These are phyloP conservation scores for Australoheros facetus DNA, from an alignment of 2,797 vertebrate genomes.

Conservation along the genomic window DNA sequence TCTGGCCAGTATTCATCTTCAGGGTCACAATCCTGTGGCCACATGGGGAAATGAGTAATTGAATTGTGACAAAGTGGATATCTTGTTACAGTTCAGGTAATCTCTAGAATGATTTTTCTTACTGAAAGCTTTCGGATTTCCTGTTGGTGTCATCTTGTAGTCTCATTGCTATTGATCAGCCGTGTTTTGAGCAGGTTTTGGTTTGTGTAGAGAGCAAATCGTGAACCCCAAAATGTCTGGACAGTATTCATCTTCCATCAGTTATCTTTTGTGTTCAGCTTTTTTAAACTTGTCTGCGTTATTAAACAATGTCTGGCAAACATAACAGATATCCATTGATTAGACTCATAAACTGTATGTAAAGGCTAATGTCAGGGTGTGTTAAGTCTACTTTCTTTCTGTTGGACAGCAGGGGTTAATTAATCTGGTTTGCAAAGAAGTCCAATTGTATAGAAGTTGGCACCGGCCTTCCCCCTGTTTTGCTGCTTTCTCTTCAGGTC, in stretches of 20 bases:
- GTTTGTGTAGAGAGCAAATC: neutral
- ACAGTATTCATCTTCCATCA: neutral
- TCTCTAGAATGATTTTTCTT: neutral
- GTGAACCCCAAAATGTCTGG: neutral
- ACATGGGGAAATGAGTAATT: neutral
- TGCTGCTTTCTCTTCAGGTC: no score
- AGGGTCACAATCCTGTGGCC: neutral
- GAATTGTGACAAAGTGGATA: neutral
- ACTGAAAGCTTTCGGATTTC: conserved; percentile 1
- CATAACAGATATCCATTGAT: neutral
- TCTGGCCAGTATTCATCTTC: neutral
- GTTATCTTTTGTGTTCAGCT: neutral
- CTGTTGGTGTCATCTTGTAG: neutral
- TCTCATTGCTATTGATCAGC: neutral
- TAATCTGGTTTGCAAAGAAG: no score
- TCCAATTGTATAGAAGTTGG: no score
- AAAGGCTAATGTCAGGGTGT: neutral
- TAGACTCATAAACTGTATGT: neutral
- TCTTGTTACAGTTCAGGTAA: neutral
- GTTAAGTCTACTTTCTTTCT: neutral
- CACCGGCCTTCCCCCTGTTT: no score
- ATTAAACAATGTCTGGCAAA: neutral
- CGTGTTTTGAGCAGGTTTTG: neutral
- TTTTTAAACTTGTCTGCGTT: no score
- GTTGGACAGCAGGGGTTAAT: neutral